Evolutionary conservation across 2,797 vertebrate species (phyloP), one percentile per base, ranked within the genome.

Genomic region (Phrynocephalus forsythii): DNA sequence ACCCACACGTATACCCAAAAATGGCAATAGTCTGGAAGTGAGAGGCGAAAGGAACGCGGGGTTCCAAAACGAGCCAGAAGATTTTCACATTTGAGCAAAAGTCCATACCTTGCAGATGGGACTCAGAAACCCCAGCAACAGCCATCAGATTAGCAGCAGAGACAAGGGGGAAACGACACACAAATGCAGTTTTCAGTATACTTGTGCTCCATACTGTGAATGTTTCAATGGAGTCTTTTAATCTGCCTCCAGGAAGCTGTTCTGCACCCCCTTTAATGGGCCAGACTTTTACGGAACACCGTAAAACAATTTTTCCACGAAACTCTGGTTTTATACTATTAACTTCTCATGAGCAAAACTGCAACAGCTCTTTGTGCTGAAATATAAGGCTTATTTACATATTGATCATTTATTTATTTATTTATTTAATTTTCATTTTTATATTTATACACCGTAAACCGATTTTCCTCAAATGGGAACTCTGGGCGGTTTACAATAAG

Each of bases 121-220:
- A 68, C 5, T 18, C 68, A 72, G 56, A 84, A 33, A 73, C 52
- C 69, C 56, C 48, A 75, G 18, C 68, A 66, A 72, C 50, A 50
- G 82, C 48, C 38, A 68, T 56, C 66, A 38, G 66, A 79, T 73
- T 73, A 63, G 4, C 38, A 73, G 68, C 56, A 38, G 68, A 44
- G 84, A 88, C 68, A 67, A 75, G 68, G 33, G n/a, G 38, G 38
- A 3, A 44, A 44, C 38, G 3, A 38, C 73, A 88, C 82, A 66
- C 86, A 87, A 87, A 83, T 48, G 67, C 75, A n/a, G 26, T 84
- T 88, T 88, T 80, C 68, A 68, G 80, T 88, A 88, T 30, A 66
- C 56, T 20, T 80, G 80, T 44, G 50, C 22, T 75, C 79, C 56
- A 84, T 52, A 52, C 69, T 84, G 82, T 67, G 77, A 84, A 79